Percentiles rank a stretch among this genome's conserved stretches.
phyloP scores from a whole-genome alignment of 1,140 invertebrate genomes.

The Macrostomum lignano region DNA sequence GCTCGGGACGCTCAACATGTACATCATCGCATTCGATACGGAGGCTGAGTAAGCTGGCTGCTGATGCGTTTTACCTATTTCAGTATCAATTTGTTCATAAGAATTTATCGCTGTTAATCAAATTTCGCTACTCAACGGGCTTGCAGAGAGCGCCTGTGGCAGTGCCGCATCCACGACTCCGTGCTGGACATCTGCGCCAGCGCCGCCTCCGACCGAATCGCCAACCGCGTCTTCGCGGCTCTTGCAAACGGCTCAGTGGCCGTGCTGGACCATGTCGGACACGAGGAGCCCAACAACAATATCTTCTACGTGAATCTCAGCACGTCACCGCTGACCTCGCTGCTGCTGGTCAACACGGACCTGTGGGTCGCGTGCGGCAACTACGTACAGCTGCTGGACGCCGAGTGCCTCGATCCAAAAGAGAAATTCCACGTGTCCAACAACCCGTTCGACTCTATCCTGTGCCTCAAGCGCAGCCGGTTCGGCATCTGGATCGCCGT shows the following conservation, averaged over 20 bases:
- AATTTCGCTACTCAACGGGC: no score
- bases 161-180: slow-evolving; percentile 29
- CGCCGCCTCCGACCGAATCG: no score
- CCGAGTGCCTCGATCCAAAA: slow-evolving; percentile 25
- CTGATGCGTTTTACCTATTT: no score
- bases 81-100: no score
- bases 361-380: slow-evolving; percentile 31
- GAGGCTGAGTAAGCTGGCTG: no score
- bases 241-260: slow-evolving; percentile 32
- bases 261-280: slow-evolving; percentile 18
- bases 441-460: slow-evolving; percentile 24
- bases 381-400: slow-evolving; percentile 28
- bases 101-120: no score
- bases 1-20: no score
- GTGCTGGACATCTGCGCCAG: slow-evolving; percentile 26
- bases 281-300: slow-evolving; percentile 12
- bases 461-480: slow-evolving; percentile 14
- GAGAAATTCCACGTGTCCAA: slow-evolving; percentile 28
- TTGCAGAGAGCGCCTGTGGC: no score
- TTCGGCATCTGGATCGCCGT: slow-evolving; percentile 30
- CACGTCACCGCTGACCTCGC: slow-evolving; percentile 27
- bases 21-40: no score
- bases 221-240: slow-evolving; percentile 25
- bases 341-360: slow-evolving; percentile 22
- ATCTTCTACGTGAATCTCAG: slow-evolving; percentile 31